Conservation (phyloP, 2,797 vertebrate genomes). For the Lepidocolaptes lacrymiger region DNA sequence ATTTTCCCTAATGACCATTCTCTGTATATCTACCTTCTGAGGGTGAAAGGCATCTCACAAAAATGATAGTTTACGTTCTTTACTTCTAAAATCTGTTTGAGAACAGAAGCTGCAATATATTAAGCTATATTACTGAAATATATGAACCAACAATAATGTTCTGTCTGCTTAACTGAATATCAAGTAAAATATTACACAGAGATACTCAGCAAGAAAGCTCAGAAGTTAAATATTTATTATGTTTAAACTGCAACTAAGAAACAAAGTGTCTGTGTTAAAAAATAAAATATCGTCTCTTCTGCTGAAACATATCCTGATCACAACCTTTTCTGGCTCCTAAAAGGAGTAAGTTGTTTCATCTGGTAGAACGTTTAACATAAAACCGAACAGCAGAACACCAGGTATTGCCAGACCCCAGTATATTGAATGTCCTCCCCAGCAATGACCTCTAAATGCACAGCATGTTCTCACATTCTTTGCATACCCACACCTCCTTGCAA, state of each 20-base stretch:
- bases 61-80: not conserved
- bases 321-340: not conserved
- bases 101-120: not conserved
- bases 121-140: not conserved
- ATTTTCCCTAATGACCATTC: not conserved
- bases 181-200: slow-evolving; percentile 38
- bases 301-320: not conserved
- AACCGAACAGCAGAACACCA: not conserved
- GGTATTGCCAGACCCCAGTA: not conserved
- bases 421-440: not conserved
- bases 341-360: not conserved
- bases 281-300: not conserved
- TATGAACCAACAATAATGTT: not conserved
- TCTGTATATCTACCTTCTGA: not conserved
- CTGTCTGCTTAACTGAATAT: not conserved
- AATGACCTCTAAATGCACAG: not conserved
- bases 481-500: not conserved
- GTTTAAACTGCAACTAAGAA: not conserved
- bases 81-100: not conserved
- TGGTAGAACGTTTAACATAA: not conserved
- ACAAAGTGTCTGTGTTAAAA: not conserved
- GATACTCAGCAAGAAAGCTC: slow-evolving; percentile 14
- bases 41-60: not conserved
- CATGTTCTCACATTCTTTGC: not conserved
- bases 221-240: slow-evolving; percentile 44